Evolutionary conservation across 2,113 vertebrate species (phyloP).

Genomic region (Petaurus breviceps): DNA sequence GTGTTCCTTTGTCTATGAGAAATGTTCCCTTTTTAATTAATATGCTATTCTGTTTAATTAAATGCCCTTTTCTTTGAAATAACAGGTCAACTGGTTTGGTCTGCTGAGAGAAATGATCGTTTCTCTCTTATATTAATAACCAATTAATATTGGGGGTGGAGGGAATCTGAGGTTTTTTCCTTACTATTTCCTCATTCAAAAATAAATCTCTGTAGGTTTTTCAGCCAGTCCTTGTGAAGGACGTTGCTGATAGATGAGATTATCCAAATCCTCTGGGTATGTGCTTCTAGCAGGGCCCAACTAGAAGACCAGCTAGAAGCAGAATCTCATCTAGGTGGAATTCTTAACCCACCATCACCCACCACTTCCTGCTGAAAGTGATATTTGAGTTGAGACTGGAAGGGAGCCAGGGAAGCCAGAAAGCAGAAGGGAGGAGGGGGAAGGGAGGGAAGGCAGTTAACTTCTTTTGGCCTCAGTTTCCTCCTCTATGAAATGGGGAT

Average conservation of each 20-base stretch:
- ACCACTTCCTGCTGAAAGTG: too few species aligned
- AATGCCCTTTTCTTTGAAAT: neutral
- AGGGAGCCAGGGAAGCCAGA: too few species aligned
- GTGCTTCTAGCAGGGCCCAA: too few species aligned
- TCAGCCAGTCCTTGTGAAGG: neutral
- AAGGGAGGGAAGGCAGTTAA: too few species aligned
- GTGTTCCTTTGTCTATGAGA: neutral
- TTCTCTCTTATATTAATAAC: neutral
- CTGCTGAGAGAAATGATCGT: neutral
- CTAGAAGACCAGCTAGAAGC: neutral
- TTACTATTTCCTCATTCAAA: neutral
- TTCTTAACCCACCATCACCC: neutral
- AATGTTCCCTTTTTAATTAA: neutral
- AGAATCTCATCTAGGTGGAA: neutral
- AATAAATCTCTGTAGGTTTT: neutral
- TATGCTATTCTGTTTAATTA: neutral
- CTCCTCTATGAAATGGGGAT: too few species aligned
- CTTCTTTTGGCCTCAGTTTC: too few species aligned
- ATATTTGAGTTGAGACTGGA: too few species aligned
- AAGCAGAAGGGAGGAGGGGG: too few species aligned
- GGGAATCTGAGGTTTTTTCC: neutral
- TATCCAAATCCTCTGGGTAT: neutral
- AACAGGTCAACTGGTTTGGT: neutral
- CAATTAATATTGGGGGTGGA: neutral
- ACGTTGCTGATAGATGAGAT: neutral